Evolutionary conservation across 2,888 invertebrate species (phyloP).

Genomic region (Athrips mouffetella): DNA sequence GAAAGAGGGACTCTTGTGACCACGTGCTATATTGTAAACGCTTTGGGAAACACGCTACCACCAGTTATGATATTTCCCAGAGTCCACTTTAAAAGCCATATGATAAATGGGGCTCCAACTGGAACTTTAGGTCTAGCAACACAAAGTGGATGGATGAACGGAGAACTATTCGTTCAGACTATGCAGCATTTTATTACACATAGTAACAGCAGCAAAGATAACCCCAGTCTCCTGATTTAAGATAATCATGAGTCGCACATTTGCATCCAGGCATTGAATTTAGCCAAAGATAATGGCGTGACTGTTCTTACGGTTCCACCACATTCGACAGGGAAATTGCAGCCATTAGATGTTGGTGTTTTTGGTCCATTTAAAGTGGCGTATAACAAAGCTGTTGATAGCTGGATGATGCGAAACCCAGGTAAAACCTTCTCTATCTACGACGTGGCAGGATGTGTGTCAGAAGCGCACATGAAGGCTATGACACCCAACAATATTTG

Average conservation of each 20-base stretch:
- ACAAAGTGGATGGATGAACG: conserved; percentile 39
- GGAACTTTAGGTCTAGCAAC: conserved; percentile 41
- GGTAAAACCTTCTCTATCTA: conserved; percentile 43
- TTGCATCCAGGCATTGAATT: conserved; percentile 21
- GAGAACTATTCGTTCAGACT: conserved; percentile 33
- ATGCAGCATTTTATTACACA: conserved; percentile 39
- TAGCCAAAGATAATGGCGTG: conserved; percentile 22
- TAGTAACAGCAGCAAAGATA: conserved; percentile 25
- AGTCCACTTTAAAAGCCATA: conserved; percentile 33
- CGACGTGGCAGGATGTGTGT: conserved; percentile 33
- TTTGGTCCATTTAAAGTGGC: conserved; percentile 37
- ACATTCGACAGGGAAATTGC: conserved; percentile 23
- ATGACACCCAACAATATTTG: conserved; percentile 43
- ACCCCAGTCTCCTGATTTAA: conserved; percentile 31
- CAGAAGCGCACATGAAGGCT: conserved; percentile 28
- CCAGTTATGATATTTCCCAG: conserved; percentile 42
- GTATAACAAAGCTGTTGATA: conserved; percentile 33
- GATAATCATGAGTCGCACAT: conserved; percentile 44
- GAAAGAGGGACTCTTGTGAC: conserved; percentile 38
- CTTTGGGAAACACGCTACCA: conserved; percentile 31
- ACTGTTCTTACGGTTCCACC: conserved; percentile 21
- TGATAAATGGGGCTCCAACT: conserved; percentile 40
- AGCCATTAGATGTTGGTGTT: conserved; percentile 20
- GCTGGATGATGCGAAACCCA: conserved; percentile 40
- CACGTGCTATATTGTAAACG: conserved; percentile 33